Evolutionary conservation across 2,113 vertebrate species (phyloP), one percentile per base, ranked within the genome.

Genomic region (Hyperopisus bebe): DNA sequence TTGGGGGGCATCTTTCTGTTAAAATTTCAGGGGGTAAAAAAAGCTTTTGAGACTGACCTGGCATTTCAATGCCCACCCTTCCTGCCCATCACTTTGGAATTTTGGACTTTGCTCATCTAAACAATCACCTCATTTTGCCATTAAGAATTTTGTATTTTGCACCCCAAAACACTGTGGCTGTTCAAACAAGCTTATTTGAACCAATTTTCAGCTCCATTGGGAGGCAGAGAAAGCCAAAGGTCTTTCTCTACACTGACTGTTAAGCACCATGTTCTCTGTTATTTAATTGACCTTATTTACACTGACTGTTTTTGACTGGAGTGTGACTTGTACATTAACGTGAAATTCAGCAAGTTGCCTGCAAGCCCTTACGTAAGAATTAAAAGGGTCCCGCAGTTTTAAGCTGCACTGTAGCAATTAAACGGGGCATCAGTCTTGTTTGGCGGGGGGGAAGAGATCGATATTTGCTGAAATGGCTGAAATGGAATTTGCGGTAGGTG

Each of bases 391-490:
- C 88, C 53, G 39, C 19, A 7, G 50, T 62, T 84, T 89, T 58
- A 46, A 55, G 42, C 88, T 50, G 80, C 39, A 17, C 50, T 21
- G 77, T 27, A 84, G 51, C 27, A 58, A 83, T 89, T 89, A 62
- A 89, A 55, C 15, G 3, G 19, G 44, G 82, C 82, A 84, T 84
- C 19, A 11, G 88, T 84, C 48, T 44, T 51, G 77, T 82, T 82
- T 24, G 9, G n/a, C 27, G 58, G 62, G 24, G 15, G n/a, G 62
- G 17, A 39, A 4, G 6, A 24, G 51, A 84, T 89, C 88, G 21
- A 83, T 89, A 83, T 51, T 83, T 53, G 74, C 88, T 53, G 35
- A 58, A 84, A 89, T 58, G 77, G 88, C 9, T 39, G 39, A 62
- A 42, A 51, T 83, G 88, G 35, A 84, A 84, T 21, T 83, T 89